phyloP scores from a whole-genome alignment of 1,140 invertebrate species.

The Philaenus spumarius region DNA sequence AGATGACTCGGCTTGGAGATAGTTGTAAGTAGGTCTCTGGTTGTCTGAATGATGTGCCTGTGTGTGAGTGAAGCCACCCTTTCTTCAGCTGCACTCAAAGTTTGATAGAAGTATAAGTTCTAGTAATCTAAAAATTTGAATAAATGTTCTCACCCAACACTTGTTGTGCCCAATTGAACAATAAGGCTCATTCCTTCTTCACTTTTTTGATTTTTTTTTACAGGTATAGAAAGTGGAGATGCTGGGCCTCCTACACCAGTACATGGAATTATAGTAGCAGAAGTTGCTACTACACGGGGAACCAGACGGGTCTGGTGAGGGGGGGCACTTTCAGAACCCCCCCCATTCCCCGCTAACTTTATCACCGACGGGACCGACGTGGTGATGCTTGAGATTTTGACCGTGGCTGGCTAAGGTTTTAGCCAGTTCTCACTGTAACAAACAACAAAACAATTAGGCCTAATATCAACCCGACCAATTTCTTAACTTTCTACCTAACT shows the following conservation, averaged over 20 bases:
- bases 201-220: slow-evolving; percentile 2
- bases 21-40: too few species aligned
- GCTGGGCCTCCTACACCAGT: neutral
- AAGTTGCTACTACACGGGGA: slow-evolving; percentile 13
- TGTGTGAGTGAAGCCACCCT: too few species aligned
- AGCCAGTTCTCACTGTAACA: slow-evolving; percentile 16
- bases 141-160: slow-evolving; percentile 21
- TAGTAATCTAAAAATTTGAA: too few species aligned
- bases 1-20: too few species aligned
- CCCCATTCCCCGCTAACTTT: slow-evolving; percentile 17
- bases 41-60: too few species aligned
- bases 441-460: too few species aligned
- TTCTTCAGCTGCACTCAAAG: too few species aligned
- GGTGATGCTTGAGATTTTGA: slow-evolving; percentile 10
- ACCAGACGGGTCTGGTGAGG: slow-evolving; percentile 13
- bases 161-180: slow-evolving; percentile 18
- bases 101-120: too few species aligned
- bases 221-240: slow-evolving; percentile 17
- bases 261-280: slow-evolving; percentile 14
- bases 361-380: slow-evolving; percentile 23
- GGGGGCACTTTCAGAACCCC: slow-evolving; percentile 14
- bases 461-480: too few species aligned
- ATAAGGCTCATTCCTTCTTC: slow-evolving; percentile 21
- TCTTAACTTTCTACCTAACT: too few species aligned
- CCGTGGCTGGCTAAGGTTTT: slow-evolving; percentile 1